Conservation (phyloP, 2,888 invertebrate genomes). For the Dorcus parallelipipedus region DNA sequence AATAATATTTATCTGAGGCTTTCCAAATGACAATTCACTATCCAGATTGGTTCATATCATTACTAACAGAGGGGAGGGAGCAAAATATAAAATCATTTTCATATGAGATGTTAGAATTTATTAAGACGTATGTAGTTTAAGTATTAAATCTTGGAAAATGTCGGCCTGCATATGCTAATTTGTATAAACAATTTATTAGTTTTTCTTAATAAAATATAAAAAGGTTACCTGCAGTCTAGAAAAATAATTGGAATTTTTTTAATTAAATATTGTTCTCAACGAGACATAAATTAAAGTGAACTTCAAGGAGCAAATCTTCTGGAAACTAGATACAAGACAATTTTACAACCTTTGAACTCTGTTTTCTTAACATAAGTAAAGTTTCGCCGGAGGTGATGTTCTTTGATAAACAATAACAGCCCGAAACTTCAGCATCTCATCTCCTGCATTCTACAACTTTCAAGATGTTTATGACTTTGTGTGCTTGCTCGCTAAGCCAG, state of each 20-base stretch:
- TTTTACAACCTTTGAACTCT: neutral
- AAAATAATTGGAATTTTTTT: neutral
- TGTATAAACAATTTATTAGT: no score
- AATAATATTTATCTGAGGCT: no score
- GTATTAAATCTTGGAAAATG: no score
- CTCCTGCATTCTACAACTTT: constrained; percentile 6
- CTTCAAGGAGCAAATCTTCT: neutral
- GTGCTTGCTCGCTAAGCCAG: constrained; percentile 13
- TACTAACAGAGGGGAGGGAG: no score
- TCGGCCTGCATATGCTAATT: no score
- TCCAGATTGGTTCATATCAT: no score
- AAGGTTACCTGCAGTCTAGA: neutral
- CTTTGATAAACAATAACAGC: constrained; percentile 34
- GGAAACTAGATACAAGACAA: no score
- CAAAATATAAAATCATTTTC: no score
- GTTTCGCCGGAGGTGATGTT: constrained; percentile 29
- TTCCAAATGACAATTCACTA: no score
- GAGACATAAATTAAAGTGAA: neutral
- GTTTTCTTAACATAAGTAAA: constrained; percentile 17
- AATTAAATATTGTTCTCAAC: neutral
- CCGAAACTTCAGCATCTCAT: constrained; percentile 21
- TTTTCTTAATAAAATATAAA: no score
- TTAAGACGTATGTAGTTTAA: no score
- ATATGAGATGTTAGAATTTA: no score
- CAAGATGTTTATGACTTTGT: constrained; percentile 22